Evolutionary conservation across 30 jellyfish, hydroid and myxozoan species (phyloP).

Genomic region (Cassiopea xamachana): DNA sequence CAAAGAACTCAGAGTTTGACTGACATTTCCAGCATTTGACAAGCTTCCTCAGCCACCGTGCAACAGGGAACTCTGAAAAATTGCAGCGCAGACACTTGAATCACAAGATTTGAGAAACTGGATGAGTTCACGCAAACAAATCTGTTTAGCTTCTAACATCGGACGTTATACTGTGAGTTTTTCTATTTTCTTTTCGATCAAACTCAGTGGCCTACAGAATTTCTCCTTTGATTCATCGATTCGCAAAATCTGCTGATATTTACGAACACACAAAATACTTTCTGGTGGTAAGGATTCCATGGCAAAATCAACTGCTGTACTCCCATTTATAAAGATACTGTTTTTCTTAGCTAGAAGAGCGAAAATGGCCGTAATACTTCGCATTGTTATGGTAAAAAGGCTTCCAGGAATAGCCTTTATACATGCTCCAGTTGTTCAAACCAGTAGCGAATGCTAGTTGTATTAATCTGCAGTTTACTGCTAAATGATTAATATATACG

Average conservation of each 20-base stretch:
- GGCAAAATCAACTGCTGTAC: too few relatives aligned
- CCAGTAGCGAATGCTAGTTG: neutral
- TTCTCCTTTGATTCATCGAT: too few relatives aligned
- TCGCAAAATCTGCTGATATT: too few relatives aligned
- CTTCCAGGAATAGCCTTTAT: neutral
- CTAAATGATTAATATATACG: too few relatives aligned
- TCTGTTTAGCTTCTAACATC: neutral
- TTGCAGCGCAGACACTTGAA: neutral
- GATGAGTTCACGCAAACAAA: too few relatives aligned
- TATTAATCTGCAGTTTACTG: neutral
- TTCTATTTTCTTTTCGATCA: neutral
- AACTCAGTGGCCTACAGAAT: too few relatives aligned
- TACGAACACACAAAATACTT: too few relatives aligned
- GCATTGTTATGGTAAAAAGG: neutral
- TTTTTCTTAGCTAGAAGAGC: neutral
- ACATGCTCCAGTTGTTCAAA: neutral
- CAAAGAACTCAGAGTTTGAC: neutral
- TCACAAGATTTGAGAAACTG: neutral
- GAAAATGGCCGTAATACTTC: neutral
- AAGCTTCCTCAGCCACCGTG: neutral
- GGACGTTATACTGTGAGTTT: neutral
- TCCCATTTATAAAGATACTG: too few relatives aligned
- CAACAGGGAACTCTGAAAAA: neutral
- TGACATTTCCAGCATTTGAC: neutral
- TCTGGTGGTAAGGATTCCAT: too few relatives aligned